Evolutionary conservation across 2,113 vertebrate genomes (phyloP).

Genomic region (Atrichornis clamosus): DNA sequence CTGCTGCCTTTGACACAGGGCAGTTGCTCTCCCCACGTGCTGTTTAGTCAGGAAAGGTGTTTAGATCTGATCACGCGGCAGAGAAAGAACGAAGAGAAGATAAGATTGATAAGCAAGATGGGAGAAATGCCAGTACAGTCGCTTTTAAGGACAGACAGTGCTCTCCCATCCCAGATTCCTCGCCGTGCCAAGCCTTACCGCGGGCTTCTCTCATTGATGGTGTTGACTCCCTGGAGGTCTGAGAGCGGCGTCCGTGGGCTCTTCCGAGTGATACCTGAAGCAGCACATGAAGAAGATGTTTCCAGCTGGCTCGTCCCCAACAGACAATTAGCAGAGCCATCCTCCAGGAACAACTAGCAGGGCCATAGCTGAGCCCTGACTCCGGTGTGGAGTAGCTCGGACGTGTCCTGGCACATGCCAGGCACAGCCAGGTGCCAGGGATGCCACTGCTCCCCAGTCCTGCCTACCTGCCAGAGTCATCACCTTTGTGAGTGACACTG

Average conservation of each 20-base stretch:
- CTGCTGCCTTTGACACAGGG: not conserved
- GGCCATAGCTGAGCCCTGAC: conserved; percentile 10
- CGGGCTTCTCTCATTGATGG: conserved; percentile 82
- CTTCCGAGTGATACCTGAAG: conserved; percentile 84
- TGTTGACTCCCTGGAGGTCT: conserved; percentile 91
- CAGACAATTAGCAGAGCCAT: not conserved
- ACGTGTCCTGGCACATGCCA: conserved; percentile 22
- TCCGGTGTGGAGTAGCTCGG: not conserved
- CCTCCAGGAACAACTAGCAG: not conserved
- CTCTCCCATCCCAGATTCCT: not conserved
- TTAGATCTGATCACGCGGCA: not conserved
- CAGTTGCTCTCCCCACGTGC: not conserved
- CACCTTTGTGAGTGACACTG: not conserved
- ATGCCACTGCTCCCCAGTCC: not conserved
- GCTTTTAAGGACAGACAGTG: not conserved
- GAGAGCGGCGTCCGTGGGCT: conserved; percentile 87
- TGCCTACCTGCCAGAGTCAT: not conserved
- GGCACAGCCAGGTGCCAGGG: not conserved
- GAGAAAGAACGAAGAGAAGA: not conserved
- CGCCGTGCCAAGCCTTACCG: conserved; percentile 75
- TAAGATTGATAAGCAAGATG: not conserved
- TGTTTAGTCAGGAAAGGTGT: not conserved
- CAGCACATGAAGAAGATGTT: conserved; percentile 48
- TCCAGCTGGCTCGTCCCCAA: not conserved
- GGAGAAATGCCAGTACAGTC: not conserved